phyloP scores from a whole-genome alignment of 53 echinoderm and acorn worm species.

The Apostichopus leukothele region DNA sequence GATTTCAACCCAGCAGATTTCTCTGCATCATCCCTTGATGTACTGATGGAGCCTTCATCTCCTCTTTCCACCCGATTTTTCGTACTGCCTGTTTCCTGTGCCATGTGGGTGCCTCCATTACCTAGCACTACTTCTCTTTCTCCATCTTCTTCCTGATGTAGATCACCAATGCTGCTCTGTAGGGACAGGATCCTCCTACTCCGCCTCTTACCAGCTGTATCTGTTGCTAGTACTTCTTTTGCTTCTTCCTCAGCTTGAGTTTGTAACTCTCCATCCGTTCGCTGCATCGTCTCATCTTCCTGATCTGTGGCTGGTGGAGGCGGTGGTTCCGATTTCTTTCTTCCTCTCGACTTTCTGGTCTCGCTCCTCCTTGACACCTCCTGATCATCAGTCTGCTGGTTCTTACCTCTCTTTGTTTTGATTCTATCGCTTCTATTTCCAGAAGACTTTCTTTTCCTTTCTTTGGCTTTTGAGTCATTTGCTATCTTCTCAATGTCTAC shows the following conservation, averaged over 20 bases:
- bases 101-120: neutral
- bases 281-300: neutral
- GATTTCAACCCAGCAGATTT: neutral
- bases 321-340: neutral
- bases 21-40: no score
- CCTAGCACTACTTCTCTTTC: neutral
- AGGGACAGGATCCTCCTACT: neutral
- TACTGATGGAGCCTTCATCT: no score
- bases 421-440: neutral
- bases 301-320: neutral
- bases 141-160: neutral
- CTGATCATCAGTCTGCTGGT: neutral
- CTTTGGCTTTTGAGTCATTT: neutral
- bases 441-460: neutral
- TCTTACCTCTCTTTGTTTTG: neutral
- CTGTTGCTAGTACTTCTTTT: neutral
- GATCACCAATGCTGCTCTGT: neutral
- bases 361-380: neutral
- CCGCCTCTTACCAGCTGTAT: neutral
- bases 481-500: neutral
- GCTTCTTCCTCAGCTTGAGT: neutral
- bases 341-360: slow-evolving; percentile 20
- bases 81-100: no score
- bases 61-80: no score
- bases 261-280: slow-evolving; percentile 1